A percentile compares a stretch with the other conserved stretches of the same genome.
Conservation (phyloP, 2,888 invertebrate genomes). For the Hedychridium roseum region DNA sequence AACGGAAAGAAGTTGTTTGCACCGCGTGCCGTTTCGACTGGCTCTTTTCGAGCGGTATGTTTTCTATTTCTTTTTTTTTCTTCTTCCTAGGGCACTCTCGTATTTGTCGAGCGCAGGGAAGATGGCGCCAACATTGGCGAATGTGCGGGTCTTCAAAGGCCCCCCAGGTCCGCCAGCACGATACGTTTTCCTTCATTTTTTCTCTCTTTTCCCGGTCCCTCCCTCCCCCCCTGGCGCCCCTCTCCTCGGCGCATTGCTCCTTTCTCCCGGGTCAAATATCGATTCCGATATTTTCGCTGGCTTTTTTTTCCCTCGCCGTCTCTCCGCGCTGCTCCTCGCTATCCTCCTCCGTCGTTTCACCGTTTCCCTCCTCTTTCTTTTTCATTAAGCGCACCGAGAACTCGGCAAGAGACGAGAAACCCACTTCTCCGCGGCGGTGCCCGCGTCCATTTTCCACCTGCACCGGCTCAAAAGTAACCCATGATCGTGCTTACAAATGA, state of each 20-base stretch:
- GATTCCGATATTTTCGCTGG: slow-evolving; percentile 45
- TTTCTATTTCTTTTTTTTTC: background rate
- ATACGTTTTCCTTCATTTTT: slow-evolving; percentile 2
- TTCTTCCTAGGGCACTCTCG: slow-evolving; percentile 13
- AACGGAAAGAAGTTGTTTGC: slow-evolving; percentile 43
- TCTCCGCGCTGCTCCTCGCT: slow-evolving; percentile 5
- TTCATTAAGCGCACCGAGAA: too few relatives aligned
- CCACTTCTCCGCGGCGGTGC: too few relatives aligned
- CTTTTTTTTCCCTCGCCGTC: slow-evolving; percentile 19
- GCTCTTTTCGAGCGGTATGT: slow-evolving; percentile 33
- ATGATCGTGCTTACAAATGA: too few relatives aligned
- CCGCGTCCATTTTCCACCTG: too few relatives aligned
- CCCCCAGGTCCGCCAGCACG: slow-evolving; percentile 21
- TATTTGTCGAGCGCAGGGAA: slow-evolving; percentile 18
- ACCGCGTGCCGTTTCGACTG: too few relatives aligned
- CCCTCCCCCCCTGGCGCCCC: background rate
- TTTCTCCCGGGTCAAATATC: slow-evolving; percentile 46
- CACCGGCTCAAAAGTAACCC: too few relatives aligned
- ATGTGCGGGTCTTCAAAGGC: slow-evolving; percentile 31
- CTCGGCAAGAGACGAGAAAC: too few relatives aligned
- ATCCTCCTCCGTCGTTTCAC: slow-evolving; percentile 18
- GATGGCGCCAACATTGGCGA: slow-evolving; percentile 35
- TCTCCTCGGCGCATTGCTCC: slow-evolving; percentile 11
- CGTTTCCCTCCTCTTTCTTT: slow-evolving; percentile 4
- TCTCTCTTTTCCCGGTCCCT: background rate